A percentile compares a stretch with the other conserved stretches of the same genome.
Evolutionary conservation across 1,140 invertebrate genomes (phyloP).

Genomic region (Bombus breviceps): DNA sequence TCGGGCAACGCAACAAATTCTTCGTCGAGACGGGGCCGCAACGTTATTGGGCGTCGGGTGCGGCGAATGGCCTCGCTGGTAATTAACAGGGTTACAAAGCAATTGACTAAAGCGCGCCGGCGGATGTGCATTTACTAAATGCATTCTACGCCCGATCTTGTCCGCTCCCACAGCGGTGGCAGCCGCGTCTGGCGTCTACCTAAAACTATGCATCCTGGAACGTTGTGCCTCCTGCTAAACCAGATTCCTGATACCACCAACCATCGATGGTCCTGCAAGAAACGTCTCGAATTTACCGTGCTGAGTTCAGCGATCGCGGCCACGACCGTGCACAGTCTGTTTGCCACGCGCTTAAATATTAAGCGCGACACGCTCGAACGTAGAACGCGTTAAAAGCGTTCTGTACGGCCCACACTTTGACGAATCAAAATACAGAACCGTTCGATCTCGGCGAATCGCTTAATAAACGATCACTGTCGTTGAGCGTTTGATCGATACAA

Average conservation of each 20-base stretch:
- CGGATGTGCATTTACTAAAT: slow-evolving; percentile 42
- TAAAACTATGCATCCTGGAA: slow-evolving; percentile 29
- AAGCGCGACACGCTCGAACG: not conserved
- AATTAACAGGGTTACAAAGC: slow-evolving; percentile 44
- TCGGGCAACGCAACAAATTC: not conserved
- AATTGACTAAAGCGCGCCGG: slow-evolving; percentile 40
- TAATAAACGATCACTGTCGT: not conserved
- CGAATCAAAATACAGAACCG: too few relatives aligned
- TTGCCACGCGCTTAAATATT: slow-evolving; percentile 1
- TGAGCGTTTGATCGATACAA: not conserved
- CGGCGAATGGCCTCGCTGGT: not conserved
- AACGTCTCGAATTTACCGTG: not conserved
- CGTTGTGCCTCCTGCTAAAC: not conserved
- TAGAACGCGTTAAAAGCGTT: not conserved
- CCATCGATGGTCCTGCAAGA: not conserved
- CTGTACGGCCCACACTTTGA: too few relatives aligned
- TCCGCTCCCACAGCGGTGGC: not conserved
- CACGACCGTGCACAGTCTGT: not conserved
- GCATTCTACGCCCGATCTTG: slow-evolving; percentile 25
- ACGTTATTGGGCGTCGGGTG: not conserved
- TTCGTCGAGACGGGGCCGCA: not conserved
- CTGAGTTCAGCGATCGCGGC: not conserved
- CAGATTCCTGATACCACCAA: slow-evolving; percentile 20
- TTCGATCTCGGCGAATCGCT: not conserved
- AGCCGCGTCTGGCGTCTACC: not conserved